Base-by-base conservation (phyloP, 1,140 invertebrate species). In the Zophobas atratus region DNA sequence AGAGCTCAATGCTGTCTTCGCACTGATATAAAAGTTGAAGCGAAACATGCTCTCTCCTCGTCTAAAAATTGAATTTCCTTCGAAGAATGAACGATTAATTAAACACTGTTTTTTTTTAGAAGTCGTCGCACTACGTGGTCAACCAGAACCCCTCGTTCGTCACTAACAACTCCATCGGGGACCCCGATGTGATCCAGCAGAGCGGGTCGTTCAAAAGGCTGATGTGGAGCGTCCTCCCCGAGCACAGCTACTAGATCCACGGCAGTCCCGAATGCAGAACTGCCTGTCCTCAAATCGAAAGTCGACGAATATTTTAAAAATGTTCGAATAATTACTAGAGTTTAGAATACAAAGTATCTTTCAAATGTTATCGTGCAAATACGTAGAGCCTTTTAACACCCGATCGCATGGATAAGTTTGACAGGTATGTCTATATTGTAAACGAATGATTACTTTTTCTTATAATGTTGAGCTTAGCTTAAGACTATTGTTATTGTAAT, bases 131-230 rank as follows among this genome's bases (percentile, higher is more conserved):
- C 56, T 36, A 60, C 56, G 80, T 82, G 55, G 71, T 73, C 8
- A 81, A 82, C 51, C 81, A 83, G 32, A 46, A 46, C 43, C 81
- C 81, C 33, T 46, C 74, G 35, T 82, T 88, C 83, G 71, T 85
- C 36, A 88, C 88, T 20, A 20, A 20, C 79, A 87, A 87, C 34
- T 80, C 89, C 53, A 88, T 88, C n/a, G 84, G 84, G 71, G 87
- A 90, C 36, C 86, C 88, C 33, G 94, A 96, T 83, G 92, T 92
- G 81, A 97, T 97, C 84, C 95, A 96, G 82, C 96, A 97, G 86
- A 97, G 95, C 86, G 93, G 94, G 86, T 95, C 94, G 77, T 97
- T 97, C 90, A 96, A 95, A 87, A 93, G 95, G 84, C 92, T 97
- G 83, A 97, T 97, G 96, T 93, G 94, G 89, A 93, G 94, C 87